Evolutionary conservation across 2,797 vertebrate genomes (phyloP).

Genomic region (Mergus octosetaceus): DNA sequence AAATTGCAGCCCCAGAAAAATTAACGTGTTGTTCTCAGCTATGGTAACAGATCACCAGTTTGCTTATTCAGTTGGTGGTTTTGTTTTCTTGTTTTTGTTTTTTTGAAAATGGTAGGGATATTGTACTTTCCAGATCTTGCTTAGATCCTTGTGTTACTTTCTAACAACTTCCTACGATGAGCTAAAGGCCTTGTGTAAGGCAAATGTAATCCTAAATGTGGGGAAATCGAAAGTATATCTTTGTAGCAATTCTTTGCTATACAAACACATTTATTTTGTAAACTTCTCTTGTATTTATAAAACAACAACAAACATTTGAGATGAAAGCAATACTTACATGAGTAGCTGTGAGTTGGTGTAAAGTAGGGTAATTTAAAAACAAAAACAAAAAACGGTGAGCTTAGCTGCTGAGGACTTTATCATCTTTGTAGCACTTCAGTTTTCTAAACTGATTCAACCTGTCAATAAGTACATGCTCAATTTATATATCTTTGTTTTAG

Average conservation of each 20-base stretch:
- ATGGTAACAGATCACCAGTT: background rate
- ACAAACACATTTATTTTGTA: background rate
- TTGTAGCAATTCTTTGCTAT: background rate
- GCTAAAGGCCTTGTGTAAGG: background rate
- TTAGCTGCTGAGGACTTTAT: background rate
- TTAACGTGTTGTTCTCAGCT: background rate
- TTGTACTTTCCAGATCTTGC: background rate
- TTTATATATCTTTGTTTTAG: slow-evolving; percentile 25
- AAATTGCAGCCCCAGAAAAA: background rate
- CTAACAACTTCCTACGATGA: background rate
- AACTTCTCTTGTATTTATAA: background rate
- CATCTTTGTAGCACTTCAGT: background rate
- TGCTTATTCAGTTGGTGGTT: background rate
- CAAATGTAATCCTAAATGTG: background rate
- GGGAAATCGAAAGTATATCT: background rate
- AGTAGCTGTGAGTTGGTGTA: background rate
- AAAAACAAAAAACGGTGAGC: background rate
- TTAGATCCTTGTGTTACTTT: background rate
- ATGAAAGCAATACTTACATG: background rate
- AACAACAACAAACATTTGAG: background rate
- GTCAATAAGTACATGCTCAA: background rate
- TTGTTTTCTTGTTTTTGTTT: background rate
- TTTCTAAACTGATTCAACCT: slow-evolving; percentile 2
- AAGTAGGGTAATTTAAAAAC: background rate
- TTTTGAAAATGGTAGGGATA: background rate